A percentile compares a stretch with the other conserved stretches of the same genome.
Evolutionary conservation across 2,797 vertebrate genomes (phyloP).

Genomic region (Cuculus canorus): DNA sequence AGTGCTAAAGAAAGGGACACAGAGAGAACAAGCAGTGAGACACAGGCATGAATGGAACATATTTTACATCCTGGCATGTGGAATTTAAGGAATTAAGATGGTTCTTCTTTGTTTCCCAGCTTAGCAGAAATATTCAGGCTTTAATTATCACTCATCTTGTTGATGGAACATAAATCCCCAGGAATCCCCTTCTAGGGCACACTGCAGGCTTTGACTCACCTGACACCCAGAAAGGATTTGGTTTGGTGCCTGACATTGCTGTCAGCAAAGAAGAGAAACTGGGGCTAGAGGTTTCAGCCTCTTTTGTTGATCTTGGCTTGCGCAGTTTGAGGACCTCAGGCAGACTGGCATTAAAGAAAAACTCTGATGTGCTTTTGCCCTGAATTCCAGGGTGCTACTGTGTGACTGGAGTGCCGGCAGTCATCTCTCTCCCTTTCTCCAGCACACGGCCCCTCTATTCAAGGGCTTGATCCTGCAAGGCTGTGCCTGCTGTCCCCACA

Average conservation of each 20-base stretch:
- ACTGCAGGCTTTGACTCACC: conserved; percentile 24
- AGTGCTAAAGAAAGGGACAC: conserved; percentile 15
- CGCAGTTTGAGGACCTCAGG: not conserved
- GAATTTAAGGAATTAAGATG: conserved; percentile 52
- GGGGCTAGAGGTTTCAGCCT: not conserved
- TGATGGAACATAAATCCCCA: conserved; percentile 52
- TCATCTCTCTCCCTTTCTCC: not conserved
- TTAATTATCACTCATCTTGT: conserved; percentile 49
- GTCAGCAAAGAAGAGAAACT: not conserved
- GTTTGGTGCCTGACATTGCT: not conserved
- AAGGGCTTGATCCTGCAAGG: not conserved
- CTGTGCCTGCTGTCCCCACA: not conserved
- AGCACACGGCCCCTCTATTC: not conserved
- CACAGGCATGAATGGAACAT: not conserved
- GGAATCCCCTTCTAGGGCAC: conserved; percentile 45
- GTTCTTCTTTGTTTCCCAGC: conserved; percentile 48
- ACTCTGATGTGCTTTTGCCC: not conserved
- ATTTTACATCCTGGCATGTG: conserved; percentile 37
- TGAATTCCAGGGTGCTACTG: not conserved
- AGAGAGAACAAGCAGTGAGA: conserved; percentile 10
- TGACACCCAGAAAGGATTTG: conserved; percentile 40
- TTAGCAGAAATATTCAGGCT: conserved; percentile 48
- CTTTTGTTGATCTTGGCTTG: not conserved
- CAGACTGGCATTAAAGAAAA: not conserved
- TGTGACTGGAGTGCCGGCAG: not conserved